Conservation (phyloP, 2,888 invertebrate species). For the Tachina fera region DNA sequence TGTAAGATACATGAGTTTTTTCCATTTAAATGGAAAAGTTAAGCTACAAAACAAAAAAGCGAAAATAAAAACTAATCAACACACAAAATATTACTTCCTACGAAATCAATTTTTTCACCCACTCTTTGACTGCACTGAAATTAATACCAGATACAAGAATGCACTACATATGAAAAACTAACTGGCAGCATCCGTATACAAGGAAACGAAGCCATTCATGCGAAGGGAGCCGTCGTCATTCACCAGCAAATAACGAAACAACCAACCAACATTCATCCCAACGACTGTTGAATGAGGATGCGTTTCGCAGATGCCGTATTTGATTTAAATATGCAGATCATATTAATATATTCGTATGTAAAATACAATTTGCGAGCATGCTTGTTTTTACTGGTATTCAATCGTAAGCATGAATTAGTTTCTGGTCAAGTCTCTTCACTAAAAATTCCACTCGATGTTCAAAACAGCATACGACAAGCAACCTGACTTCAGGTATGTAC, state of each 20-base stretch:
- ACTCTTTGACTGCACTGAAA: constrained; percentile 71
- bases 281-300: constrained; percentile 52
- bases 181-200: constrained; percentile 34
- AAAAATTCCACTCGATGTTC: constrained; percentile 46
- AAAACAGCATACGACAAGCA: constrained; percentile 39
- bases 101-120: constrained; percentile 77
- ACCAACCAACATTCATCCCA: constrained; percentile 29
- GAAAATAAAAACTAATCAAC: constrained; percentile 73
- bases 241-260: constrained; percentile 38
- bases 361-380: constrained; percentile 65
- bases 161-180: constrained; percentile 24
- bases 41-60: constrained; percentile 51
- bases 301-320: constrained; percentile 72
- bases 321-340: constrained; percentile 76
- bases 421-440: constrained; percentile 43
- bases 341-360: constrained; percentile 61
- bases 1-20: constrained; percentile 4
- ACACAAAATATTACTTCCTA: constrained; percentile 76
- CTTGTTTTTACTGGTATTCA: constrained; percentile 30
- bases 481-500: constrained; percentile 68
- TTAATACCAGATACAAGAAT: constrained; percentile 53
- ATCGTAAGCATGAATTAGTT: constrained; percentile 49
- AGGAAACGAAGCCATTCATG: constrained; percentile 50
- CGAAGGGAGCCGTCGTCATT: constrained; percentile 54
- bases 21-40: constrained; percentile 47